Evolutionary conservation across 2,888 invertebrate genomes (phyloP).

Genomic region (Callyntrura sp.): DNA sequence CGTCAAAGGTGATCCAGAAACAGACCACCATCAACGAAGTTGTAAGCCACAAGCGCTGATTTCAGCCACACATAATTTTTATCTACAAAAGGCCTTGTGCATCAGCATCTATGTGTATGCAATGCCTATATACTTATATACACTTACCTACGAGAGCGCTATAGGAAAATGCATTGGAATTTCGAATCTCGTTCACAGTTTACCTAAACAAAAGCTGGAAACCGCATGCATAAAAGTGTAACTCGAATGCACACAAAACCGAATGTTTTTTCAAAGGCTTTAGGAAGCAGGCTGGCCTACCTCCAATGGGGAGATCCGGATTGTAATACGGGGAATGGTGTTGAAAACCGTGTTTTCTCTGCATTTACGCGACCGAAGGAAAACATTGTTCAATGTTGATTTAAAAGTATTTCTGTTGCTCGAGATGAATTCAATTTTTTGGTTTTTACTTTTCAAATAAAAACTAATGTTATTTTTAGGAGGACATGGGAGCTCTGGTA

Average conservation of each 20-base stretch:
- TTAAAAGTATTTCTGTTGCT: constrained; percentile 17
- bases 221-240: too few species aligned
- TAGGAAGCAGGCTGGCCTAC: background rate
- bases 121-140: too few species aligned
- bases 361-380: constrained; percentile 8
- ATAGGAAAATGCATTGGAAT: constrained; percentile 28
- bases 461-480: background rate
- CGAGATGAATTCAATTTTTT: background rate
- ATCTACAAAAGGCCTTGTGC: too few species aligned
- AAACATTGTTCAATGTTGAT: constrained; percentile 22
- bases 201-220: constrained; percentile 57
- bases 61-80: background rate
- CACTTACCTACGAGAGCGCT: too few species aligned
- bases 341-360: constrained; percentile 1
- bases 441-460: background rate
- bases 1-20: background rate
- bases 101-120: too few species aligned
- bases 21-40: constrained; percentile 37
- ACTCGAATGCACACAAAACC: background rate
- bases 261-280: constrained; percentile 24
- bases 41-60: background rate
- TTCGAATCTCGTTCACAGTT: constrained; percentile 51
- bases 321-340: constrained; percentile 26
- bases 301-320: background rate
- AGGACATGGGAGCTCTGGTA: background rate